These are phyloP conservation scores for Turritopsis rubra DNA, from an alignment of 30 jellyfish, hydroid and myxozoan species.

Conservation along the genomic window DNA sequence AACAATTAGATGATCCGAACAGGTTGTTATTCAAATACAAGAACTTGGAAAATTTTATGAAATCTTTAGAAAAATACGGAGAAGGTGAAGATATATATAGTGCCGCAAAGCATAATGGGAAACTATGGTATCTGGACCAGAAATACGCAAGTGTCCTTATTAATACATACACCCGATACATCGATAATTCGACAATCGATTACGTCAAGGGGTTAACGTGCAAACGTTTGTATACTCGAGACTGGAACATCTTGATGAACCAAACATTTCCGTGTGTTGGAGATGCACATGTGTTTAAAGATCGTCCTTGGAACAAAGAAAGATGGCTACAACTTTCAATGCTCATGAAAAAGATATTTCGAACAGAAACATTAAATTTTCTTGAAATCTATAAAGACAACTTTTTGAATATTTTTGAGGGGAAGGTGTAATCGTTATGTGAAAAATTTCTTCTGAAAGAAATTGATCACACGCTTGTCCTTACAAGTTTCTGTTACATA, in stretches of 20 bases:
- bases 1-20: neutral
- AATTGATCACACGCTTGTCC: too few species aligned
- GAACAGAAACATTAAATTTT: neutral
- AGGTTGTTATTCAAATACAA: neutral
- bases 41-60: neutral
- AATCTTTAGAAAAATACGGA: neutral
- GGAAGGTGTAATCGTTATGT: neutral
- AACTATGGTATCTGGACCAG: conserved; percentile 11
- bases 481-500: too few species aligned
- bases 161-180: neutral
- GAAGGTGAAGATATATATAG: neutral
- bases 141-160: neutral
- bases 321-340: neutral
- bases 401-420: neutral
- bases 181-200: neutral
- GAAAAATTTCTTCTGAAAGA: too few species aligned
- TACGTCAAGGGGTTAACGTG: neutral
- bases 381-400: neutral
- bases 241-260: neutral
- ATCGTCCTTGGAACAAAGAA: conserved; percentile 1
- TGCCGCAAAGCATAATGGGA: neutral
- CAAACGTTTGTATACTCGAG: neutral
- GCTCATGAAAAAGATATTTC: neutral
- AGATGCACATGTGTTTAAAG: neutral
- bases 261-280: neutral